Conservation (phyloP, 2,797 vertebrate genomes). For the Thaleichthys pacificus region DNA sequence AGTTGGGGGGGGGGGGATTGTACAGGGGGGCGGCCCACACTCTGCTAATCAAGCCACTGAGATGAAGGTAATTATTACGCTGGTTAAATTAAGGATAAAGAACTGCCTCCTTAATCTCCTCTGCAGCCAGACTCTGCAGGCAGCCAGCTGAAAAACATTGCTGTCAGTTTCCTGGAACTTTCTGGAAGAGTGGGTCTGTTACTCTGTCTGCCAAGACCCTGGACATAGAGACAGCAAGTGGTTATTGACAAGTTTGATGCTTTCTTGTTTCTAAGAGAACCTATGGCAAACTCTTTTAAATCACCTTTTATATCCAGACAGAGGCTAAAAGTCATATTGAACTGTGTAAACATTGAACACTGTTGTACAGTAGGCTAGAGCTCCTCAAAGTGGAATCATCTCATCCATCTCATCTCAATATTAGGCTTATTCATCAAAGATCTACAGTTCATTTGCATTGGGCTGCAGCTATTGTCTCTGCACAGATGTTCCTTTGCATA, state of each 20-base stretch:
- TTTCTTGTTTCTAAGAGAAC: background rate
- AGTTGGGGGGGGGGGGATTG: conserved; percentile 24
- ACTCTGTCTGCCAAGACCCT: conserved; percentile 8
- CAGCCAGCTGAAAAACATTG: conserved; percentile 16
- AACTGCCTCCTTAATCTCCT: conserved; percentile 41
- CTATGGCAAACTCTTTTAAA: background rate
- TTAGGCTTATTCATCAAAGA: background rate
- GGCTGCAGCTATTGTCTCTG: background rate
- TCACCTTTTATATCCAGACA: background rate
- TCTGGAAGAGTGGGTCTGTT: conserved; percentile 3
- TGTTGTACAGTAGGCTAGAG: too few relatives aligned
- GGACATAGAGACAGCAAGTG: conserved; percentile 8
- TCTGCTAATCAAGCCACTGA: conserved; percentile 50
- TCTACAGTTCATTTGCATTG: background rate
- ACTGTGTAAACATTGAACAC: background rate
- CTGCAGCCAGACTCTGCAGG: conserved; percentile 4
- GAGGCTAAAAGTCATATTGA: background rate
- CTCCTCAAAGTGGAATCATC: too few relatives aligned
- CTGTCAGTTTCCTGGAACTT: conserved; percentile 12
- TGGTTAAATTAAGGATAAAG: conserved; percentile 53
- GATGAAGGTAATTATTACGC: conserved; percentile 55
- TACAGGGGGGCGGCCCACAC: conserved; percentile 45
- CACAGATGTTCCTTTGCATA: background rate
- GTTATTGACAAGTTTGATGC: conserved; percentile 14
- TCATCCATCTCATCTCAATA: background rate